phyloP scores from a whole-genome alignment of 1,140 invertebrate genomes.

The Venturia canescens region DNA sequence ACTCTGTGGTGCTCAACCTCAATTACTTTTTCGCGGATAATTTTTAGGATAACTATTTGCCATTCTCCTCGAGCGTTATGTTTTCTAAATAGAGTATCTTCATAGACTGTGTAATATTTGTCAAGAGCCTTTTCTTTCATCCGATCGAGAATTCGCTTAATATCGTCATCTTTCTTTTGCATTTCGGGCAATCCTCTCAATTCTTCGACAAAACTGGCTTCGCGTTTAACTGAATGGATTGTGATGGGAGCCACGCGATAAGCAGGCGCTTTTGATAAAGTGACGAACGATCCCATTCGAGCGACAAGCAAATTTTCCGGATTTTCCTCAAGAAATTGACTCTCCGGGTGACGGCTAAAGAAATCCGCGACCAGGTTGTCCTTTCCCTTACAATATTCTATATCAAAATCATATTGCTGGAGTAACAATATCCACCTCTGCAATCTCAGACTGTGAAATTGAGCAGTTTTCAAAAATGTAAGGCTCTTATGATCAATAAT shows the following conservation, averaged over 20 bases:
- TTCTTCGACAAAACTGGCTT: not conserved
- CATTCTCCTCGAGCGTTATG: not conserved
- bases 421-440: slow-evolving; percentile 70
- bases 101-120: not conserved
- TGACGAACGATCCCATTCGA: not conserved
- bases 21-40: slow-evolving; percentile 9
- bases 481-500: not conserved
- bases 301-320: slow-evolving; percentile 14
- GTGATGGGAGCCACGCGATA: no score
- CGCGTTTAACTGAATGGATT: not conserved
- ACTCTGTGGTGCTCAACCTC: slow-evolving; percentile 55
- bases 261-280: not conserved
- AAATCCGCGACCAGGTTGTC: slow-evolving; percentile 63
- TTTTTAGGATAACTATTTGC: slow-evolving; percentile 17
- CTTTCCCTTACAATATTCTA: slow-evolving; percentile 63
- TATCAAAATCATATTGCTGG: slow-evolving; percentile 70
- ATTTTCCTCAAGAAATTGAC: slow-evolving; percentile 26
- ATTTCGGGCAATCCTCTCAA: not conserved
- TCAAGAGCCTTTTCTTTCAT: not conserved
- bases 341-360: slow-evolving; percentile 53
- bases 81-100: slow-evolving; percentile 24
- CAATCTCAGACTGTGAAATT: not conserved
- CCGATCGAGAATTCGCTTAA: not conserved
- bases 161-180: not conserved
- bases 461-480: not conserved